phyloP scores from a whole-genome alignment of 2,888 invertebrate genomes.

The Pyrgus malvae region DNA sequence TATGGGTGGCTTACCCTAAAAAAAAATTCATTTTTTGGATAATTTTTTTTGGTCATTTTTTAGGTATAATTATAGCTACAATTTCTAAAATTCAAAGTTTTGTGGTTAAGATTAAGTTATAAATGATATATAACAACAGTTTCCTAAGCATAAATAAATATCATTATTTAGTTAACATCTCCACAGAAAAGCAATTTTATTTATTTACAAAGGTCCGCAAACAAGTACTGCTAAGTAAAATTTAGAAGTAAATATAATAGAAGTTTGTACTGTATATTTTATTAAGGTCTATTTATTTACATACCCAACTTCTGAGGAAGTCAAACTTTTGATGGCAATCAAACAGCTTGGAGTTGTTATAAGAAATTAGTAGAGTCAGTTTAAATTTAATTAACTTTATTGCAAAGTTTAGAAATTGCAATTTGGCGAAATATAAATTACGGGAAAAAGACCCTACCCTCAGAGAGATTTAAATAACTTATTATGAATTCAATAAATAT shows the following conservation, averaged over 20 bases:
- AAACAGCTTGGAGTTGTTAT: conserved; percentile 2
- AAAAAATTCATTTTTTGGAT: too few relatives aligned
- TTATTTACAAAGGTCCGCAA: background rate
- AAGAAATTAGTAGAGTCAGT: conserved; percentile 5
- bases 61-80: too few relatives aligned
- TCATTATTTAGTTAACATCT: too few relatives aligned
- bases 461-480: too few relatives aligned
- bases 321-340: conserved; percentile 2
- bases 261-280: background rate
- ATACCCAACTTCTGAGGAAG: background rate
- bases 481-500: too few relatives aligned
- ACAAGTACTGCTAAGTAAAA: background rate
- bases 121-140: too few relatives aligned
- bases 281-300: conserved; percentile 4
- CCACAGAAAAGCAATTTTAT: background rate
- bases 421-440: background rate
- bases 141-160: too few relatives aligned
- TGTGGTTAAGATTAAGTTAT: too few relatives aligned
- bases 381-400: conserved; percentile 4
- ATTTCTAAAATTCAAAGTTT: too few relatives aligned
- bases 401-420: background rate
- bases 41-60: too few relatives aligned
- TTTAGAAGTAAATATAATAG: background rate
- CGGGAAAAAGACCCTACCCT: too few relatives aligned
- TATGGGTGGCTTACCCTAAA: too few relatives aligned